Conservation (phyloP, 2,888 invertebrate genomes). For the Dascillus cervinus region DNA sequence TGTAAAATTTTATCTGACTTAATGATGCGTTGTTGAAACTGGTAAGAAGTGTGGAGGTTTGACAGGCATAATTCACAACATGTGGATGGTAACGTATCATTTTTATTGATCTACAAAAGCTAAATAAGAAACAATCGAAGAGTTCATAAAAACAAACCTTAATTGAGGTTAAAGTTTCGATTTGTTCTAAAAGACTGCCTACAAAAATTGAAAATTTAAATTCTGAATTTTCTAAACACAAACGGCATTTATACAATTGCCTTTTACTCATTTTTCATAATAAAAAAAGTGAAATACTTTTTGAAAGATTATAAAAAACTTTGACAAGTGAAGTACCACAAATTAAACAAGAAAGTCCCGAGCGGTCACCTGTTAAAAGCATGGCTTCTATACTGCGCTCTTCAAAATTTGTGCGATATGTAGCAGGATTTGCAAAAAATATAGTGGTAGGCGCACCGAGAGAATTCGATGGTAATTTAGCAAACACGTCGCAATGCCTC, state of each 20-base stretch:
- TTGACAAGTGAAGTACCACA: not conserved
- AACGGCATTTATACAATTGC: slow-evolving; percentile 22
- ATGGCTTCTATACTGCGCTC: slow-evolving; percentile 64
- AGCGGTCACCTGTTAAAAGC: slow-evolving; percentile 13
- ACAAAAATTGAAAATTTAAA: slow-evolving; percentile 25
- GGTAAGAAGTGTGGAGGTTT: slow-evolving; percentile 27
- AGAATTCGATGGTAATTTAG: slow-evolving; percentile 54
- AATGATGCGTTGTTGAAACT: slow-evolving; percentile 27
- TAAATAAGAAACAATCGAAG: slow-evolving; percentile 1
- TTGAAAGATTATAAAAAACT: not conserved
- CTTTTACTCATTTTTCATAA: not conserved
- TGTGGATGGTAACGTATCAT: slow-evolving; percentile 26
- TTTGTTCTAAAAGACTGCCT: slow-evolving; percentile 27
- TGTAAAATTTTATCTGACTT: slow-evolving; percentile 22
- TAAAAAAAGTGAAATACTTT: not conserved
- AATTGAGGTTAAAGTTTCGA: slow-evolving; percentile 30
- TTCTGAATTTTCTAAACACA: slow-evolving; percentile 26
- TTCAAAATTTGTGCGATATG: slow-evolving; percentile 66
- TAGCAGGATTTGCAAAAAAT: slow-evolving; percentile 63
- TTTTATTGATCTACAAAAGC: slow-evolving; percentile 24
- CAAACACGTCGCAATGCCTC: slow-evolving; percentile 45
- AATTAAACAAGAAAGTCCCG: not conserved
- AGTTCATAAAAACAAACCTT: slow-evolving; percentile 21
- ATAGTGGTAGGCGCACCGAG: slow-evolving; percentile 58
- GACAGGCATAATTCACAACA: slow-evolving; percentile 29